Evolutionary conservation across 2,113 vertebrate genomes (phyloP), one percentile per base, ranked within the genome.

Genomic region (Crotophaga sulcirostris): DNA sequence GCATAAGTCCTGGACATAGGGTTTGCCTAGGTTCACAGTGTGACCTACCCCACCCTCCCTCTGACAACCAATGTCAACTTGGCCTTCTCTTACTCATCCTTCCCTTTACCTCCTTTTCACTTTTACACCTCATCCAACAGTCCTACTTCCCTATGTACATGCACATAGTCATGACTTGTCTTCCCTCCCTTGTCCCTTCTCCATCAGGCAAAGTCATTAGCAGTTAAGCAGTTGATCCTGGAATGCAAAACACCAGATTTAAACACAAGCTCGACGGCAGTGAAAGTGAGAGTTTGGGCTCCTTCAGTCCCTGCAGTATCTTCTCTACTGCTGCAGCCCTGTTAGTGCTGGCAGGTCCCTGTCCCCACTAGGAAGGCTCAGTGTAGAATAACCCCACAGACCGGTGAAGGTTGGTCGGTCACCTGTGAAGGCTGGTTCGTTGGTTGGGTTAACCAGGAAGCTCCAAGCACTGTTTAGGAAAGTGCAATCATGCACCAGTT

Each of bases 1-100:
- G 16, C 9, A 45, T 44, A 84, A 62, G 63, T 58, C 55, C 51
- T 66, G 25, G 40, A 64, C 0, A 0, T 5, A 1, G 4, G 17
- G 9, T 54, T 91, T 7, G 0, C 16, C 33, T n/a, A 0, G 0
- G 31, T 8, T 45, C 3, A 1, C 54, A 56, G 54, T 18, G 26
- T 54, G 55, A 80, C 42, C 29, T 60, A 58, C 36, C 12, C 70
- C 58, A 74, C 28, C 34, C 26, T 85, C 25, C 31, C 45, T 88
- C 75, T 3, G 3, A 73, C 1, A 4, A 36, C n/a, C 82, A 77
- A 26, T 1, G 0, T 20, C 60, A 56, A 51, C 36, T 66, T 87
- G 63, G 54, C 20, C 44, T 84, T 81, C 52, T 72, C 36, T 79
- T 58, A 87, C 28, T 68, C 66, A 60, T 45, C 49, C 45, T 93